Base-by-base conservation (phyloP, 2,888 invertebrate genomes). In the Drosophila maculinotata region DNA sequence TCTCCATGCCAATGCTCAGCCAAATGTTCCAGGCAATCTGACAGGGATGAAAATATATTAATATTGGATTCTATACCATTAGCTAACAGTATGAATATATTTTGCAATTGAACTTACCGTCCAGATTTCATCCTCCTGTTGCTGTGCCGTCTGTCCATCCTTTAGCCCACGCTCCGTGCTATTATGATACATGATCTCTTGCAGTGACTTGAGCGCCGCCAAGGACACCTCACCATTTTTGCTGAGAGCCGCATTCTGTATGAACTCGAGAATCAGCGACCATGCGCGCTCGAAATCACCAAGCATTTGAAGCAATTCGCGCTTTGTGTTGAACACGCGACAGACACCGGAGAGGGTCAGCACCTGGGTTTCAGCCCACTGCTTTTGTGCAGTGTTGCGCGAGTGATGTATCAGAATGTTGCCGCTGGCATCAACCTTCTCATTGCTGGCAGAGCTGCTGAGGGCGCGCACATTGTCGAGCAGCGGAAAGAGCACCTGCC, bases 331-430 rank as follows among this genome's bases (percentile, higher is more conserved):
- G 92, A 99, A 98, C 10, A 96, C 98, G 68, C 98, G 93, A 0
- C 98, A 97, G 15, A 98, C 98, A 0, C 98, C 98, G 2, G 97
- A 97, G 10, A 98, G 91, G 0, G 97, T 97, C 65, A 97, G 91
- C 33, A 97, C 98, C 93, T 98, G 97, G 0, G 99, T 99, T 92
- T 99, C 99, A 0, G 99, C 98, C 99, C 99, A 99, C 89, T 99
- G 99, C 87, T 99, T 99, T 91, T 98, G 98, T 44, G 99, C 99
- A 0, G 99, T 99, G 91, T 99, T 99, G 60, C 99, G 94, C 0
- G 99, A 97, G 92, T 99, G 99, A 92, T 99, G 99, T 83, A 99
- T 99, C 4, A 99, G 93, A 76, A 99, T 98, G 89, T 98, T 98
- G 60, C 96, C 97, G 39, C 97, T 97, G 0, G 97, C 95, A 88